Evolutionary conservation across 2,113 vertebrate genomes (phyloP).

Genomic region (Scophthalmus maximus): DNA sequence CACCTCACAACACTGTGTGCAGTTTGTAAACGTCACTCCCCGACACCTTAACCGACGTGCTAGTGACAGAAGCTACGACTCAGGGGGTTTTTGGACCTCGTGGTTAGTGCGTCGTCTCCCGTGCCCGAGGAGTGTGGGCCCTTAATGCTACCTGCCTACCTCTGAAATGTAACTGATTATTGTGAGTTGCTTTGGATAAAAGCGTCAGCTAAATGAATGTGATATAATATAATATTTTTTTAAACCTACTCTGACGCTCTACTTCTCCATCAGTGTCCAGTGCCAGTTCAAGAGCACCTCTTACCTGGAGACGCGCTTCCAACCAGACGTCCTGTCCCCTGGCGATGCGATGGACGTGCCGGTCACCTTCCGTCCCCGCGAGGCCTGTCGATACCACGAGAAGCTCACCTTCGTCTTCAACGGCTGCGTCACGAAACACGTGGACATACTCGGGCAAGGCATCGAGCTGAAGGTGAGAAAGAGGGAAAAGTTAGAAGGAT

Average conservation of each 20-base stretch:
- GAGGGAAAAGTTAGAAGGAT: background rate
- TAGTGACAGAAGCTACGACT: too few species aligned
- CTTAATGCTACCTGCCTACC: too few species aligned
- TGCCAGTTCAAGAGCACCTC: conserved; percentile 83
- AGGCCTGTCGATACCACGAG: conserved; percentile 82
- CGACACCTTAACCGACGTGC: too few species aligned
- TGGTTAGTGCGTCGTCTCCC: too few species aligned
- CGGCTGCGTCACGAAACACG: conserved; percentile 74
- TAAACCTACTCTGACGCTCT: background rate
- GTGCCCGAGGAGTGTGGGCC: too few species aligned
- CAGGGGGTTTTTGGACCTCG: too few species aligned
- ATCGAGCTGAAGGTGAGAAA: conserved; percentile 87
- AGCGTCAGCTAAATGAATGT: too few species aligned
- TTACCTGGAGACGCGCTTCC: conserved; percentile 82
- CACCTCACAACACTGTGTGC: too few species aligned
- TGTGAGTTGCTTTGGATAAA: too few species aligned
- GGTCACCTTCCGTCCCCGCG: conserved; percentile 86
- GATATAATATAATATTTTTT: background rate
- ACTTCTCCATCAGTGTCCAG: conserved; percentile 80
- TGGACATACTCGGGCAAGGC: conserved; percentile 88
- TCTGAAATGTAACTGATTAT: too few species aligned
- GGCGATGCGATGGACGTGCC: conserved; percentile 81
- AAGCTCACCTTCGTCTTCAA: conserved; percentile 87
- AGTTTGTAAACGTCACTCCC: too few species aligned
- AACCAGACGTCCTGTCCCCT: conserved; percentile 73